These are phyloP conservation scores for Garrulus glandarius DNA, from an alignment of 2,797 vertebrate species.

Conservation along the genomic window DNA sequence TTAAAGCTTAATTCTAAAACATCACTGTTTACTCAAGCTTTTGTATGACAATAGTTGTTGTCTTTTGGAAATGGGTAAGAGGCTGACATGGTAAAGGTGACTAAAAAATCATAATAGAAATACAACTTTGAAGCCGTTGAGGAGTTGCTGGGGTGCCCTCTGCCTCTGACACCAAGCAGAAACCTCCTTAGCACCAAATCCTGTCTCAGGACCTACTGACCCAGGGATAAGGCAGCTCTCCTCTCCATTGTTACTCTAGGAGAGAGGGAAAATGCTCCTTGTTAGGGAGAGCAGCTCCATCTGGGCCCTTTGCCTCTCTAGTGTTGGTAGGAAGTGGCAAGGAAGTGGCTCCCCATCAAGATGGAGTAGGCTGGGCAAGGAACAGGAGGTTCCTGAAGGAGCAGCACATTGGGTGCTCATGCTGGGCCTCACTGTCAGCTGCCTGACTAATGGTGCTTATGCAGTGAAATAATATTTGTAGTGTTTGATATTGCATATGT, in stretches of 20 bases:
- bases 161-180: not conserved
- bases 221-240: not conserved
- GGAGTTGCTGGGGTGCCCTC: not conserved
- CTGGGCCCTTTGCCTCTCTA: fast-evolving
- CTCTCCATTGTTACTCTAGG: fast-evolving
- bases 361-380: not conserved
- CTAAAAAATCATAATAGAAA: not conserved
- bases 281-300: not conserved
- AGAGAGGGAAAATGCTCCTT: not conserved
- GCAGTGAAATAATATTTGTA: not conserved
- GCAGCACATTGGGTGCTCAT: fast-evolving
- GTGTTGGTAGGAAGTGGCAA: not conserved
- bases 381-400: not conserved
- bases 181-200: not conserved
- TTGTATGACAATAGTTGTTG: not conserved
- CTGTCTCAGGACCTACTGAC: not conserved
- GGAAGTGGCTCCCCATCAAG: not conserved
- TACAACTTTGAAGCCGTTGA: not conserved
- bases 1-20: not conserved
- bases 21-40: not conserved
- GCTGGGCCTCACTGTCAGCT: fast-evolving
- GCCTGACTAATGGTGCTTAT: not conserved
- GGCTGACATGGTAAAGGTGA: not conserved
- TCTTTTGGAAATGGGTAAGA: not conserved
- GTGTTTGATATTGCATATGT: not conserved